phyloP scores from a whole-genome alignment of 2,797 vertebrate genomes.

The Pseudochirops cupreus region DNA sequence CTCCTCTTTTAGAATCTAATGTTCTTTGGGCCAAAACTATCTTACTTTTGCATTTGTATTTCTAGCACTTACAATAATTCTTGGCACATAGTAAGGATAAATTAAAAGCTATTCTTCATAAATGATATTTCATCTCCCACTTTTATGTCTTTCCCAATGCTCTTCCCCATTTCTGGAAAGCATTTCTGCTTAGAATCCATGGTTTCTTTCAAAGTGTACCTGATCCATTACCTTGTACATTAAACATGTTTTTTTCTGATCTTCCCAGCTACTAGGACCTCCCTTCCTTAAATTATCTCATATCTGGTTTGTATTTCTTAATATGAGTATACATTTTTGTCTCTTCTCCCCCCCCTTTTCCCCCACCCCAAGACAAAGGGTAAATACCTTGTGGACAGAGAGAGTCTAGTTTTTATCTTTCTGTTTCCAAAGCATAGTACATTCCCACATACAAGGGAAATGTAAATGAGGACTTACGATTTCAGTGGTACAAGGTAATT shows the following conservation, averaged over 20 bases:
- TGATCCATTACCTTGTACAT: background rate
- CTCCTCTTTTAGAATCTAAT: background rate
- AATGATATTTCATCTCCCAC: background rate
- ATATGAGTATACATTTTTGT: background rate
- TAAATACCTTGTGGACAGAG: background rate
- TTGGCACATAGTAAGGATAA: background rate
- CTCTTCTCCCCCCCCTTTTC: background rate
- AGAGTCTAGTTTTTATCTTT: background rate
- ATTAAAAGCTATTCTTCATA: background rate
- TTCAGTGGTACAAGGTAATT: background rate
- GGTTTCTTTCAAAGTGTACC: background rate
- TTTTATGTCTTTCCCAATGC: background rate
- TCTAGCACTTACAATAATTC: background rate
- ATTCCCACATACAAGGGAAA: background rate
- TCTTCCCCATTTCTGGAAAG: background rate
- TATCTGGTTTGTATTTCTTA: background rate
- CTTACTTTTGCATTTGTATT: background rate
- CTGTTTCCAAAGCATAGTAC: background rate
- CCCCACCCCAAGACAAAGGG: background rate
- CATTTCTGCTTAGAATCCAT: background rate
- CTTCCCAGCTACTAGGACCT: background rate
- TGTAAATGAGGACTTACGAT: background rate
- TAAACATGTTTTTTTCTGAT: background rate
- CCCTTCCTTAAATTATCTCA: background rate
- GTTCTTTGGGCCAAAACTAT: background rate